phyloP scores from a whole-genome alignment of 2,113 vertebrate species.

The Hemiscyllium ocellatum region DNA sequence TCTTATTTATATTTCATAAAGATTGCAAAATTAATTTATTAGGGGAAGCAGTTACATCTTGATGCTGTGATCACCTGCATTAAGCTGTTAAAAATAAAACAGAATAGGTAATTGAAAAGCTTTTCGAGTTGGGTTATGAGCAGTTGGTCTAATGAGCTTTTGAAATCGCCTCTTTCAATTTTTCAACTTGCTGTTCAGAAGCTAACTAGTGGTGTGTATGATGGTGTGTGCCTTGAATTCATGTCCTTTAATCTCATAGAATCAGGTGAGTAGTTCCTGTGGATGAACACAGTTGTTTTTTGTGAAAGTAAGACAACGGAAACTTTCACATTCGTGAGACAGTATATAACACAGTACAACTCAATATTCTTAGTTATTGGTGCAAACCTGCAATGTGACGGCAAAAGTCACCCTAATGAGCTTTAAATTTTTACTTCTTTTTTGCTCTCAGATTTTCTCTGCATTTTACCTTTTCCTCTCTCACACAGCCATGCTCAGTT shows the following conservation, averaged over 20 bases:
- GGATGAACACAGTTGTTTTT: not conserved
- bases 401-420: not conserved
- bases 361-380: not conserved
- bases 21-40: not conserved
- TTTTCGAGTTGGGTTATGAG: not conserved
- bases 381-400: not conserved
- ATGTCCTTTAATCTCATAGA: not conserved
- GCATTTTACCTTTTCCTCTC: not conserved
- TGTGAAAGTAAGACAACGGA: not conserved
- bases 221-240: not conserved
- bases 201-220: not conserved
- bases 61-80: not conserved
- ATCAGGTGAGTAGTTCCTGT: not conserved
- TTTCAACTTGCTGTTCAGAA: not conserved
- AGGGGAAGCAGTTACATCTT: not conserved
- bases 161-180: not conserved
- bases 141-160: not conserved
- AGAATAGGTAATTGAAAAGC: constrained; percentile 13
- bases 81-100: constrained; percentile 12
- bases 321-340: not conserved
- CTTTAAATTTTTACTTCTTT: not conserved
- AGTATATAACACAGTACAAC: not conserved
- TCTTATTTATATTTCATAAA: not conserved
- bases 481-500: not conserved
- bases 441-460: not conserved